phyloP scores from a whole-genome alignment of 2,797 vertebrate species.

The Oceanodroma leucorhoa region DNA sequence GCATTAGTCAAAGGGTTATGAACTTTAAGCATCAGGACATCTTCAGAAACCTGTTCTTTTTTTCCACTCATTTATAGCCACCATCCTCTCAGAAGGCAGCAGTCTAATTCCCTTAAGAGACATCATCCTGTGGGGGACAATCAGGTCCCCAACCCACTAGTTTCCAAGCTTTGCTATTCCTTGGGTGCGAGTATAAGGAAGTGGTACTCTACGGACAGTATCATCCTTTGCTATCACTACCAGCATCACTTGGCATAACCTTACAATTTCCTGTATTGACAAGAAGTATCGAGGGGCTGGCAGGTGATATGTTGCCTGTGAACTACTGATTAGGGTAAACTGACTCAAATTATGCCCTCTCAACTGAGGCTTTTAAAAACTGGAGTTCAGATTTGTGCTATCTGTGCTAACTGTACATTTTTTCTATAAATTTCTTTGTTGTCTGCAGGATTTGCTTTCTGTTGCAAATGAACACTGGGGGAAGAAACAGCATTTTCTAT shows the following conservation, averaged over 20 bases:
- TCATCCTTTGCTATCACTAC: not conserved
- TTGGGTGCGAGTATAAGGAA: not conserved
- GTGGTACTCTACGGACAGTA: not conserved
- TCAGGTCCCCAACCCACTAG: not conserved
- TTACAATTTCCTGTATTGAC: not conserved
- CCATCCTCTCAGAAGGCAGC: not conserved
- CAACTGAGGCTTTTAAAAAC: not conserved
- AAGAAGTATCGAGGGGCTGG: not conserved
- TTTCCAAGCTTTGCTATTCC: not conserved
- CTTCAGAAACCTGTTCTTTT: not conserved
- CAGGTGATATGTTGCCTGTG: not conserved
- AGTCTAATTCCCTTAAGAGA: not conserved
- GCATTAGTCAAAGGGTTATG: not conserved
- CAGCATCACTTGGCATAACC: not conserved
- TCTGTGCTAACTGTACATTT: not conserved
- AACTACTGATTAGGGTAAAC: not conserved
- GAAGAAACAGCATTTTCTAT: not conserved
- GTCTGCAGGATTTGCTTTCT: not conserved
- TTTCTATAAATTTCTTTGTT: not conserved
- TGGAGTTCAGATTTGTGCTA: not conserved
- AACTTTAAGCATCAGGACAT: not conserved
- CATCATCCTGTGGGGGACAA: not conserved
- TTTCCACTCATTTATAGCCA: not conserved
- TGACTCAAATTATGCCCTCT: not conserved
- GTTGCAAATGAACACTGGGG: not conserved